Base-by-base conservation (phyloP, 2,797 vertebrate genomes). In the Acanthornis magna region DNA sequence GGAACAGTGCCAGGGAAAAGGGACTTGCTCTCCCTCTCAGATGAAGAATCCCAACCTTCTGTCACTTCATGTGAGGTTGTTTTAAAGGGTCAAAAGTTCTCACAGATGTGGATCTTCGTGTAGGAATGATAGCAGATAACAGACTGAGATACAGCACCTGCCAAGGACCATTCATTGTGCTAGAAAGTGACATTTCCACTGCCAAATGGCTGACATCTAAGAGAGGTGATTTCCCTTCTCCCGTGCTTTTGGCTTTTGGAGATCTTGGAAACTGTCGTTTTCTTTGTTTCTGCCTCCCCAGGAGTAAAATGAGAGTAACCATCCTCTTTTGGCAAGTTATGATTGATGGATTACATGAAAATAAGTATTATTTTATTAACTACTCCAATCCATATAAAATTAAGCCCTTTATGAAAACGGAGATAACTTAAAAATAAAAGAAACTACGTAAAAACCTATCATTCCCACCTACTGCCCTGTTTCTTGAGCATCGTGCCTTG, bases 1-100 rank as follows among this genome's bases (percentile, higher is more conserved):
- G 63, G 89, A 95, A 72, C 65, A 14, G 48, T 85, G 73, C 73
- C 88, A 93, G 73, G 85, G 63, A 80, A 96, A 94, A 92, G 51
- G 36, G 22, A 61, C 53, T 86, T 54, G 70, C 16, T 88, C 38
- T 81, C 29, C 36, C 32, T 66, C 81, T 32, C 58, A 38, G 53
- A 71, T 5, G 47, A 58, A 89, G 93, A 93, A 84, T 85, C 84
- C 65, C 70, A 77, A 40, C 19, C 19, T 32, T 61, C 42, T 58
- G 0, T 83, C 54, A 16, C 36, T 58, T 88, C 43, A 11, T 13
- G 38, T 25, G 42, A 62, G 26, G 53, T 76, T 65, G 16, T 75
- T 70, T 72, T 19, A 48, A 58, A 82, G 60, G 63, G 55, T 55
- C 45, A 58, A 29, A 82, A 61, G 25, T 85, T 75, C 66, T 84